Evolutionary conservation across 2,888 invertebrate genomes (phyloP).

Genomic region (Yponomeuta evonymella): DNA sequence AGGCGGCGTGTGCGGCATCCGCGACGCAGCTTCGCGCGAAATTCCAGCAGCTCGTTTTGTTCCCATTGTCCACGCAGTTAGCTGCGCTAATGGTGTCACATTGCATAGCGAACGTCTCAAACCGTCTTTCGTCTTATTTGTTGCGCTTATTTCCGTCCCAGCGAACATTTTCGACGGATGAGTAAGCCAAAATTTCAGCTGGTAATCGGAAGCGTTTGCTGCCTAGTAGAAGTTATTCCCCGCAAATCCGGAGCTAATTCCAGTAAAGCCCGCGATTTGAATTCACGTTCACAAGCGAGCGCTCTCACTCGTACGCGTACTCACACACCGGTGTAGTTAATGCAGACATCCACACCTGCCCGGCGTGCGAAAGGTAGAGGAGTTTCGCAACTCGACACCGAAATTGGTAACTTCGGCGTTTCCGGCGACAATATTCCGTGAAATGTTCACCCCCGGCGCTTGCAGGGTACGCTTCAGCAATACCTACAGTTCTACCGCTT

Average conservation of each 20-base stretch:
- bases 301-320: neutral
- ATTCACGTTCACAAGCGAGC: slow-evolving; percentile 40
- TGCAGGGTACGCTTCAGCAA: slow-evolving; percentile 13
- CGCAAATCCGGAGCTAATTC: slow-evolving; percentile 60
- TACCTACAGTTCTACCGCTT: slow-evolving; percentile 19
- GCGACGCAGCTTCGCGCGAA: slow-evolving; percentile 43
- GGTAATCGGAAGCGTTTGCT: slow-evolving; percentile 25
- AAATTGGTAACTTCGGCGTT: slow-evolving; percentile 66
- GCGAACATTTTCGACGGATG: slow-evolving; percentile 6
- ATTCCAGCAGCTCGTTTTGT: slow-evolving; percentile 53
- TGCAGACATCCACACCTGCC: slow-evolving; percentile 40
- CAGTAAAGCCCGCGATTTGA: slow-evolving; percentile 58
- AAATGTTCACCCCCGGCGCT: slow-evolving; percentile 40
- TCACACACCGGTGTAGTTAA: slow-evolving; percentile 23
- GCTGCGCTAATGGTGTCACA: slow-evolving; percentile 67
- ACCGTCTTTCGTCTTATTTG: slow-evolving; percentile 43
- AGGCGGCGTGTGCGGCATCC: slow-evolving; percentile 18
- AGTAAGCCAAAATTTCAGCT: neutral
- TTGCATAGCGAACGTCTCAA: slow-evolving; percentile 59
- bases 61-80: slow-evolving; percentile 52
- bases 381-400: slow-evolving; percentile 72
- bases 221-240: slow-evolving; percentile 40
- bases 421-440: slow-evolving; percentile 66
- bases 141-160: slow-evolving; percentile 36
- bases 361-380: slow-evolving; percentile 22